Conservation (phyloP, 2,797 vertebrate species). For the Hemitrygon akajei region DNA sequence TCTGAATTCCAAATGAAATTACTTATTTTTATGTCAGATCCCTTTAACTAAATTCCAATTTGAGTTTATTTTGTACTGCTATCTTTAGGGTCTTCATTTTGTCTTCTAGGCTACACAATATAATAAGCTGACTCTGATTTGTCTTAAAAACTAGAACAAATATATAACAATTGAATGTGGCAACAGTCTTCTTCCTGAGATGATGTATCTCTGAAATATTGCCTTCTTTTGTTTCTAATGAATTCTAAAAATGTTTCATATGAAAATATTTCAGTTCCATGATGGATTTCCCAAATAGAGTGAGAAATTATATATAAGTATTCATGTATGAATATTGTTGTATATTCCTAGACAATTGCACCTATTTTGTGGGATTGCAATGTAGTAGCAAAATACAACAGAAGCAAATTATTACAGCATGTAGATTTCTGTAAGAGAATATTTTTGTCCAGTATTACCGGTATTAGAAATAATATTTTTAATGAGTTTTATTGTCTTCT, state of each 20-base stretch:
- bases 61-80: background rate
- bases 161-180: background rate
- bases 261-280: background rate
- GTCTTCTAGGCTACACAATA: background rate
- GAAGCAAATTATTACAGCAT: background rate
- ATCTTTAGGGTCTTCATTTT: background rate
- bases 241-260: background rate
- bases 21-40: background rate
- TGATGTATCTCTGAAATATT: background rate
- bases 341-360: background rate
- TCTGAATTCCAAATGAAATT: background rate
- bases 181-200: background rate
- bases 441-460: no score
- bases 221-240: background rate
- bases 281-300: background rate
- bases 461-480: constrained; percentile 44
- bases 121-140: background rate
- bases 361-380: background rate
- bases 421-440: background rate
- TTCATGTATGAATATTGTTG: no score
- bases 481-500: constrained; percentile 45
- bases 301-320: no score
- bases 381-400: background rate
- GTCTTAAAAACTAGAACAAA: background rate
- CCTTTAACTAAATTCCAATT: constrained; percentile 13